Conservation (phyloP, 1,140 invertebrate species). For the Dryas iulia region DNA sequence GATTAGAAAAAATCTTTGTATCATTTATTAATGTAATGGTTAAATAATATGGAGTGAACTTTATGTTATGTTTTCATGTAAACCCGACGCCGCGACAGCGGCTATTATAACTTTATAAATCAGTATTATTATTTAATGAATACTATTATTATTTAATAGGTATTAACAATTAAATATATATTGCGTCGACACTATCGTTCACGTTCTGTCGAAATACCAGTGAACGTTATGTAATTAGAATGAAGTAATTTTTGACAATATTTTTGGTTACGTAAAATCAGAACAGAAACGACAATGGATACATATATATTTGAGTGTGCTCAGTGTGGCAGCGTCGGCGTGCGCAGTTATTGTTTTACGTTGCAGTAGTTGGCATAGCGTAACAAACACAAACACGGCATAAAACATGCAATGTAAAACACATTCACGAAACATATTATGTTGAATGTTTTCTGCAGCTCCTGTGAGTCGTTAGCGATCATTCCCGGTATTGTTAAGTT, state of each 20-base stretch:
- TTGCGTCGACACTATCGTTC: not conserved
- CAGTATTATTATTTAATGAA: not conserved
- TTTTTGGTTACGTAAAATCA: too few species aligned
- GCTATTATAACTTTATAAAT: not conserved
- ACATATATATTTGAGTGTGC: too few species aligned
- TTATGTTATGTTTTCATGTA: constrained; percentile 21
- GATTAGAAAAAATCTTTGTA: too few species aligned
- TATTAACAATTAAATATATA: not conserved
- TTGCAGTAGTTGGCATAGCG: constrained; percentile 47
- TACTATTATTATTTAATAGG: too few species aligned
- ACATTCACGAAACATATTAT: constrained; percentile 61
- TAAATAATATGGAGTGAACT: not conserved
- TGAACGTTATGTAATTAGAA: not conserved
- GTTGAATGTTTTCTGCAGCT: constrained; percentile 50
- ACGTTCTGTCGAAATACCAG: not conserved
- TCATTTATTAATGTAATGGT: too few species aligned
- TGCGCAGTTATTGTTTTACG: constrained; percentile 38
- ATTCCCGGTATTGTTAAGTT: constrained; percentile 65
- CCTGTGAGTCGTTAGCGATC: constrained; percentile 64
- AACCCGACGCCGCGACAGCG: constrained; percentile 21
- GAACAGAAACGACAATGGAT: too few species aligned
- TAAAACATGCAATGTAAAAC: constrained; percentile 67
- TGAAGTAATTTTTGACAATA: not conserved
- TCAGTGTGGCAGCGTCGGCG: constrained; percentile 17
- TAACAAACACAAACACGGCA: constrained; percentile 70